Conservation (phyloP, 2,797 vertebrate species). For the Danio albolineatus region DNA sequence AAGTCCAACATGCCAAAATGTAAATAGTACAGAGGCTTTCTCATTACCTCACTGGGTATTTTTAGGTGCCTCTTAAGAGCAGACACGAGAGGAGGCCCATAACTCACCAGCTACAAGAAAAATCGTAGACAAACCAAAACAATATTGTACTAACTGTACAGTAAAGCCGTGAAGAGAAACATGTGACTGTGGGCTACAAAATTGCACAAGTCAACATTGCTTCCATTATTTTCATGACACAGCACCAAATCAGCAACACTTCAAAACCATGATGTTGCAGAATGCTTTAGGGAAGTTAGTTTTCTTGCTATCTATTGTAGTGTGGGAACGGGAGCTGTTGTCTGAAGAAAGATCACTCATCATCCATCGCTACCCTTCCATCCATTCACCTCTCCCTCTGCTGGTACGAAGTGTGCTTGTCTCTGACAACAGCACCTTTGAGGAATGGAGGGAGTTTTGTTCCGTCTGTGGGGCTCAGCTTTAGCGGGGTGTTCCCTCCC, state of each 20-base stretch:
- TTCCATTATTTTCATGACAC: background rate
- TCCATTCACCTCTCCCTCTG: constrained; percentile 23
- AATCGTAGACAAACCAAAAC: constrained; percentile 65
- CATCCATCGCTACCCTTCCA: constrained; percentile 23
- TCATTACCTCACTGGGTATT: constrained; percentile 80
- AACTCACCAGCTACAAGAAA: constrained; percentile 62
- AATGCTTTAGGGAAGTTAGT: background rate
- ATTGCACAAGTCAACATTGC: background rate
- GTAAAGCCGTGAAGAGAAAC: background rate
- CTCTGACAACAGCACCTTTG: constrained; percentile 35
- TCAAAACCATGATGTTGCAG: constrained; percentile 5
- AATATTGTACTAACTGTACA: constrained; percentile 65
- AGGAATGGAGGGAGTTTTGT: constrained; percentile 21
- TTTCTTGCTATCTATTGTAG: constrained; percentile 9
- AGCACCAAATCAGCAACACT: background rate
- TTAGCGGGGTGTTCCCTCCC: constrained; percentile 51
- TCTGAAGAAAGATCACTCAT: constrained; percentile 45
- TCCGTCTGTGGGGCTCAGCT: constrained; percentile 24
- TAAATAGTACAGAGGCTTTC: constrained; percentile 80
- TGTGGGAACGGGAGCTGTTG: constrained; percentile 32
- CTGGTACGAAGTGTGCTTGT: constrained; percentile 23
- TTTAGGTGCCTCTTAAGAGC: constrained; percentile 78
- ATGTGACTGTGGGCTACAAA: background rate
- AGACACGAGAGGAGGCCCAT: constrained; percentile 63
- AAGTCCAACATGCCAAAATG: constrained; percentile 73